A percentile compares a stretch with the other conserved stretches of the same genome.
phyloP scores from a whole-genome alignment of 1,140 invertebrate species.

The Drosophila seguyi region DNA sequence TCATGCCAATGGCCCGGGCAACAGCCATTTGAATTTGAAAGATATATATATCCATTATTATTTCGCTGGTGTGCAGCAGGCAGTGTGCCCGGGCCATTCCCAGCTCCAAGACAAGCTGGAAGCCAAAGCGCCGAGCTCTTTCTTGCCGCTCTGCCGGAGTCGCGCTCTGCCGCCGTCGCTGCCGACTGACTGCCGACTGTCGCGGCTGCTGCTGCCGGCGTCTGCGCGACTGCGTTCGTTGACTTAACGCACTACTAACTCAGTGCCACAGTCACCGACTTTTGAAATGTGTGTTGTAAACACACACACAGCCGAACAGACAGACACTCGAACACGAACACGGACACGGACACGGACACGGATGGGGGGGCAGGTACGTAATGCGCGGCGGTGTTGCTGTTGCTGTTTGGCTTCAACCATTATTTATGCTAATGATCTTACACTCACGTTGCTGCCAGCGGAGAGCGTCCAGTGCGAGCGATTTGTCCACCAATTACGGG shows the following conservation, averaged over 20 bases:
- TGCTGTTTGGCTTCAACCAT: slow-evolving; percentile 77
- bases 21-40: neutral
- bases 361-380: slow-evolving; percentile 30
- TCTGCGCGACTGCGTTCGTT: slow-evolving; percentile 81
- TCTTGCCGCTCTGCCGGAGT: slow-evolving; percentile 7
- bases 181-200: too few relatives aligned
- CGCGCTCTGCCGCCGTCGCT: slow-evolving; percentile 1
- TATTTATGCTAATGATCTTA: slow-evolving; percentile 80
- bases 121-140: slow-evolving; percentile 30
- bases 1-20: neutral
- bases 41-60: slow-evolving; percentile 1
- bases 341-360: too few relatives aligned
- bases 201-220: slow-evolving; percentile 45
- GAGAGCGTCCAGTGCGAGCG: slow-evolving; percentile 16
- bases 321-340: too few relatives aligned
- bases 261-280: slow-evolving; percentile 83
- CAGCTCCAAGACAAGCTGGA: slow-evolving; percentile 14
- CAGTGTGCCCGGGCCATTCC: slow-evolving; percentile 5
- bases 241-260: slow-evolving; percentile 84
- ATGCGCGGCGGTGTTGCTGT: slow-evolving; percentile 48
- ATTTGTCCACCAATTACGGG: slow-evolving; percentile 38
- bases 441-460: slow-evolving; percentile 55
- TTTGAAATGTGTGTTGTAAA: slow-evolving; percentile 82
- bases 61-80: slow-evolving; percentile 2
- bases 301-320: slow-evolving; percentile 44